Conservation (phyloP, 2,797 vertebrate species). For the Cirrhinus mrigala region DNA sequence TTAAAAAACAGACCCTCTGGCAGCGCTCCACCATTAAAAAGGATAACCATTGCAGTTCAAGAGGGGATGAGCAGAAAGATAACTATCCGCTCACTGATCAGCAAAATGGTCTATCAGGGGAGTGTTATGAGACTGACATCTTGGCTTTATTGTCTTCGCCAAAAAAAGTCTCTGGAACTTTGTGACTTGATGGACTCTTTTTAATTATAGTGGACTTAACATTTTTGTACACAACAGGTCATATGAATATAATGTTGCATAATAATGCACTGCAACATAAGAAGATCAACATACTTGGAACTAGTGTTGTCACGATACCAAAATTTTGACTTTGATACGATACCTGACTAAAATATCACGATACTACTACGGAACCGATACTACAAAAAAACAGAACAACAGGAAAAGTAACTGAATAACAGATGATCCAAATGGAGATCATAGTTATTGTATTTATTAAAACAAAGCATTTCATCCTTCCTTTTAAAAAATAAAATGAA, state of each 20-base stretch:
- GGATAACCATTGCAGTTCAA: not conserved
- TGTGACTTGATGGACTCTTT: not conserved
- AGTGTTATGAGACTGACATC: not conserved
- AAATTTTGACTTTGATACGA: too few species aligned
- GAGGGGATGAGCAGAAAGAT: not conserved
- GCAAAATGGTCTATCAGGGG: not conserved
- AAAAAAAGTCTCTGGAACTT: not conserved
- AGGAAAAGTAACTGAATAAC: too few species aligned
- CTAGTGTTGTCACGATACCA: too few species aligned
- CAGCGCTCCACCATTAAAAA: not conserved
- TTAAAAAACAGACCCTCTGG: not conserved
- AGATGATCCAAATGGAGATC: too few species aligned
- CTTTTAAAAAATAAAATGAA: too few species aligned
- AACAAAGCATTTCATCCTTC: too few species aligned
- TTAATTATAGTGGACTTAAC: not conserved
- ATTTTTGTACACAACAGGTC: not conserved
- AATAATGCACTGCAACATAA: not conserved
- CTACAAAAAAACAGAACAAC: too few species aligned
- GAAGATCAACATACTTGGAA: too few species aligned
- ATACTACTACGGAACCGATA: too few species aligned
- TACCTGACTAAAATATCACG: too few species aligned
- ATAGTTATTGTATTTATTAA: too few species aligned
- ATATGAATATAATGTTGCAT: not conserved
- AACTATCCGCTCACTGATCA: not conserved
- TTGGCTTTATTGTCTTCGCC: not conserved